Evolutionary conservation across 2,888 invertebrate species (phyloP).

Genomic region (Rapana venosa): DNA sequence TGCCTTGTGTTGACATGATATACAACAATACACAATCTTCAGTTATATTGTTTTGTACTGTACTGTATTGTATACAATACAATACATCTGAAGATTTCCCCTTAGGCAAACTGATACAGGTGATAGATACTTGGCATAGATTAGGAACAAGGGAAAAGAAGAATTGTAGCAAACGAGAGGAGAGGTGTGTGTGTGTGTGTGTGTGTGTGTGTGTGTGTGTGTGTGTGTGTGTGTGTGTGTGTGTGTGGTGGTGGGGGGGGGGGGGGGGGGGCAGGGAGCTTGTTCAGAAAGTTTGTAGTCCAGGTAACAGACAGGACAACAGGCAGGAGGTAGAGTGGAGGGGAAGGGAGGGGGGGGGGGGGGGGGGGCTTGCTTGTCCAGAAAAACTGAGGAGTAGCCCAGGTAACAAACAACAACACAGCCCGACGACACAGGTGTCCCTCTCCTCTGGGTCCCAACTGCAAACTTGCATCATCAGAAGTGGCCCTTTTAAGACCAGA

Average conservation of each 20-base stretch:
- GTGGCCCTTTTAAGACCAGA: background rate
- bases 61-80: too few species aligned
- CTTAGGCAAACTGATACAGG: background rate
- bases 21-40: too few species aligned
- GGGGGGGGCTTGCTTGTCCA: background rate
- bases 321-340: too few species aligned
- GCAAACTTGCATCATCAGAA: conserved; percentile 30
- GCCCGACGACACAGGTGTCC: background rate
- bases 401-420: background rate
- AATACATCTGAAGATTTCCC: background rate
- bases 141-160: too few species aligned
- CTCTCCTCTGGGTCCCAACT: background rate
- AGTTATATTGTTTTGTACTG: background rate
- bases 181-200: too few species aligned
- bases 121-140: background rate
- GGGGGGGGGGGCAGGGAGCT: background rate
- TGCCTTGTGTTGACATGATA: background rate
- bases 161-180: too few species aligned
- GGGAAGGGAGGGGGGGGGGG: background rate
- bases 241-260: background rate
- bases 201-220: too few species aligned
- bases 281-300: background rate
- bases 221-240: background rate
- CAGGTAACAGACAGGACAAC: background rate
- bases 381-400: background rate